These are phyloP conservation scores for Cristatella mucedo DNA, from an alignment of 2,888 invertebrate genomes.

Conservation along the genomic window DNA sequence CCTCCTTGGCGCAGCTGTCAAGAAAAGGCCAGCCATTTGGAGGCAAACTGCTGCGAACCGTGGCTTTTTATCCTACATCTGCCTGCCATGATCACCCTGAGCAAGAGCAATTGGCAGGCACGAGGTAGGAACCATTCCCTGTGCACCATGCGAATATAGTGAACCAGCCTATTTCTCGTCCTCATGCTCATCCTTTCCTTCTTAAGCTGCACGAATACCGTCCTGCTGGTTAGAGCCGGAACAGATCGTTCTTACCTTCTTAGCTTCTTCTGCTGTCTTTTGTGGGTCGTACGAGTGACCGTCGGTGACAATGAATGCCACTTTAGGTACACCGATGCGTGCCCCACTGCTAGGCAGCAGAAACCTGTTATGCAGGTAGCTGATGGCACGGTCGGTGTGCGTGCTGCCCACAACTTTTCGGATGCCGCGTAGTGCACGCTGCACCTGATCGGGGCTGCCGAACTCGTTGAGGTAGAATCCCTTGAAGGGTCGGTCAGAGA, in stretches of 20 bases:
- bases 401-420: conserved; percentile 5
- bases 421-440: conserved; percentile 1
- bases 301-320: conserved; percentile 7
- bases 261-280: conserved; percentile 1
- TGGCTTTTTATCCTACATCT: too few species aligned
- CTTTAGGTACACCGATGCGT: neutral
- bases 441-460: neutral
- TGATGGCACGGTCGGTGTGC: conserved; percentile 1
- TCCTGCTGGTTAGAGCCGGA: too few species aligned
- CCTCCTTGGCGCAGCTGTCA: too few species aligned
- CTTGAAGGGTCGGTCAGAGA: conserved; percentile 3
- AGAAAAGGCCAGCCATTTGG: too few species aligned
- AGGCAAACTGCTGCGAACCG: too few species aligned
- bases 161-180: too few species aligned
- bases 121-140: too few species aligned
- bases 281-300: conserved; percentile 5
- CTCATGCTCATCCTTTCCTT: too few species aligned
- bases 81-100: too few species aligned
- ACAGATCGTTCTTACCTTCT: conserved; percentile 5
- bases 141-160: too few species aligned
- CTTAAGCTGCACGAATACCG: too few species aligned
- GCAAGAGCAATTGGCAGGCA: too few species aligned
- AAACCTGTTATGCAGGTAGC: neutral
- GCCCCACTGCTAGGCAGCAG: neutral
- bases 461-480: conserved; percentile 1